These are phyloP conservation scores for Limnephilus marmoratus DNA, from an alignment of 2,888 invertebrate species.

Conservation along the genomic window DNA sequence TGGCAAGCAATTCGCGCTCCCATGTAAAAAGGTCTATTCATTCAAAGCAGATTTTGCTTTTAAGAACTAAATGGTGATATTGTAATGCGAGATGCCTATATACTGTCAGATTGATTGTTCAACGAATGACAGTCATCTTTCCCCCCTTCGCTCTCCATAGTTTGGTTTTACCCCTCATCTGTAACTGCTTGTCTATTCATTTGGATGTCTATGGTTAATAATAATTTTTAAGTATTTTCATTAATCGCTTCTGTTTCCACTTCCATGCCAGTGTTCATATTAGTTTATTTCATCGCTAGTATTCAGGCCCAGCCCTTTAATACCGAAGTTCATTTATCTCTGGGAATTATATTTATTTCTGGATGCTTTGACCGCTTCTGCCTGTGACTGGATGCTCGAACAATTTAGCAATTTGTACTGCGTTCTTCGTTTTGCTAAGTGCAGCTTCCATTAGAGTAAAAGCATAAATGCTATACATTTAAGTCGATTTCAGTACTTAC, in stretches of 20 bases:
- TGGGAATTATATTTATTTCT: slow-evolving; percentile 11
- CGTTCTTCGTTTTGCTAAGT: slow-evolving; percentile 5
- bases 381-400: slow-evolving; percentile 4
- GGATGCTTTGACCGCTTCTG: not conserved
- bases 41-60: too few species aligned
- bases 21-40: too few species aligned
- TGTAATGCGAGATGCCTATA: too few species aligned
- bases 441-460: slow-evolving; percentile 18
- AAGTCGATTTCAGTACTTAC: not conserved
- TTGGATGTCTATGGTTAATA: too few species aligned
- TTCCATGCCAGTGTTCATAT: too few species aligned
- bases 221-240: not conserved
- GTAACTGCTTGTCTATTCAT: too few species aligned
- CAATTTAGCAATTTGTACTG: slow-evolving; percentile 15
- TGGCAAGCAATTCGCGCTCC: too few species aligned
- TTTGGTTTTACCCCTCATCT: too few species aligned
- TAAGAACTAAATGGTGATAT: too few species aligned
- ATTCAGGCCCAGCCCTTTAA: not conserved
- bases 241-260: not conserved
- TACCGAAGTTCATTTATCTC: slow-evolving; percentile 14
- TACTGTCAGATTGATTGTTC: too few species aligned
- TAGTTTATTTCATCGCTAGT: not conserved
- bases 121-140: too few species aligned
- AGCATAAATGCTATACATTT: not conserved
- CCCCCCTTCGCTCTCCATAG: too few species aligned